A percentile compares a stretch with the other conserved stretches of the same genome.
Evolutionary conservation across 1,140 invertebrate species (phyloP).

Genomic region (Spodoptera frugiperda): DNA sequence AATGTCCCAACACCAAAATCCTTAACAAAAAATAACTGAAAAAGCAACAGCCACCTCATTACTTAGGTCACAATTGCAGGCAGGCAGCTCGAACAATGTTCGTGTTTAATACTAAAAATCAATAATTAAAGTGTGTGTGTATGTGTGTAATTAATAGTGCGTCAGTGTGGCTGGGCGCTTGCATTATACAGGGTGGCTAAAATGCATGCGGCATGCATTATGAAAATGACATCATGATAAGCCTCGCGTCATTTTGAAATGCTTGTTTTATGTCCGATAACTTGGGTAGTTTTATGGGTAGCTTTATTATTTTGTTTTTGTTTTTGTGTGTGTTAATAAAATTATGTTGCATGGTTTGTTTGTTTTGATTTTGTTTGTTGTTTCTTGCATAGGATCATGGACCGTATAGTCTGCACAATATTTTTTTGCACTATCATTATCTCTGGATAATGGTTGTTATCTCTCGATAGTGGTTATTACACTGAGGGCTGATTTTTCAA

Average conservation of each 20-base stretch:
- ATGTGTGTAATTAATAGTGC: conserved; percentile 80
- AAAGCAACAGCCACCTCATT: neutral
- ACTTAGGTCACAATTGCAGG: conserved; percentile 52
- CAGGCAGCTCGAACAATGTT: conserved; percentile 63
- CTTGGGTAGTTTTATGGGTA: neutral
- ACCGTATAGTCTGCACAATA: too few species aligned
- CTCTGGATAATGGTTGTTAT: too few species aligned
- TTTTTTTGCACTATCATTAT: too few species aligned
- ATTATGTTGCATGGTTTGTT: neutral
- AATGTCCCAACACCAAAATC: neutral
- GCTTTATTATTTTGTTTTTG: neutral
- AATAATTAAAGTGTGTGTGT: conserved; percentile 78
- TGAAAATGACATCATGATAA: conserved; percentile 81
- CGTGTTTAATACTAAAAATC: conserved; percentile 81
- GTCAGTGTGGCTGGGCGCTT: conserved; percentile 56
- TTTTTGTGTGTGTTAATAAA: neutral
- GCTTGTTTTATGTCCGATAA: conserved; percentile 44
- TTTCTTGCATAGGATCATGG: neutral
- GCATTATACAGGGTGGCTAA: conserved; percentile 73
- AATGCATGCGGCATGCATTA: conserved; percentile 72
- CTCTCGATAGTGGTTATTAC: too few species aligned
- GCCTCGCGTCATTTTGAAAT: conserved; percentile 51
- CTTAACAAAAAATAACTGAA: neutral
- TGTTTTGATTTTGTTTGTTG: neutral
- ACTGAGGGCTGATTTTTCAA: too few species aligned